Base-by-base conservation (phyloP, 2,797 vertebrate species). In the Tapera naevia region DNA sequence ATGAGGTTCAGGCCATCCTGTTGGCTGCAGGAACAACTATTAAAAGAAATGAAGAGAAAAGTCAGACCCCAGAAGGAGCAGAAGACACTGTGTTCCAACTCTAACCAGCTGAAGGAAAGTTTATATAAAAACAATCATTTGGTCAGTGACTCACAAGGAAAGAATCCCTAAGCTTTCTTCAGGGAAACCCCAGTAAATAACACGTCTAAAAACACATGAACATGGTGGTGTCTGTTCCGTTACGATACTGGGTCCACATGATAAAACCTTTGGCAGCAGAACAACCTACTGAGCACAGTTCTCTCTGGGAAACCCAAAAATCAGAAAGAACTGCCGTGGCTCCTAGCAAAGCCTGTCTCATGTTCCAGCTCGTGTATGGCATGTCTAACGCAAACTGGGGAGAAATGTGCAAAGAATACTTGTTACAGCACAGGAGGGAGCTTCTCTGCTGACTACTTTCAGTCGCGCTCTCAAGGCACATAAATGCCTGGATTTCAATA, bases 161-260 rank as follows among this genome's bases (percentile, higher is more conserved):
- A 97, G 94, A 98, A 98, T 98, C 72, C 86, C 80, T 64, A 69
- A 96, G 97, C 95, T 97, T 98, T 98, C 97, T 98, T 97, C 96
- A 98, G 97, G 97, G 97, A 98, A 98, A 97, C 97, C 98, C 98
- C 97, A 97, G 97, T 97, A 98, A 98, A 97, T 97, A 98, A 98
- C 91, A 97, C 61, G 93, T 96, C 93, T 96, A 94, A 97, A 96
- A 97, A 97, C 92, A 96, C 90, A 97, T 35, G 92, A 95, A 96
- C 96, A 95, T 93, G 94, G 96, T 95, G 91, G 30, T 97, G 95
- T 96, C 96, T 96, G 84, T 91, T 96, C 92, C 53, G 90, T 91
- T 97, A 92, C 45, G 86, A 80, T 66, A 18, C 53, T 95, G 37
- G 37, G 88, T 93, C 95, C 88, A 79, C 97, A 97, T 91, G 95